These are phyloP conservation scores for Brachionus asplanchnoidis DNA, from an alignment of 1,140 invertebrate genomes.

Conservation along the genomic window DNA sequence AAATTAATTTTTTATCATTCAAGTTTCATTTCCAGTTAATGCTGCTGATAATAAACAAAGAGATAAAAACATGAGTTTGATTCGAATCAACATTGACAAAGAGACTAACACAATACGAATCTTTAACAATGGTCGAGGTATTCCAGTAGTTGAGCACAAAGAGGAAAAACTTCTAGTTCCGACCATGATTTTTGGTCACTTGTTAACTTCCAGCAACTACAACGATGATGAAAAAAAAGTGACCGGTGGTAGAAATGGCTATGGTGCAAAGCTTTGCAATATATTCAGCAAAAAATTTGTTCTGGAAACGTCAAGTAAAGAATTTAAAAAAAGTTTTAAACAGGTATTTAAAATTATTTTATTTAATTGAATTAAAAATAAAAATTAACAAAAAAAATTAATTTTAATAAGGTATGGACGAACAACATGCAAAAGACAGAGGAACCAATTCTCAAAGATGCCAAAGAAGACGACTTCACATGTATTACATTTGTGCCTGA, in stretches of 20 bases:
- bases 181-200: constrained; percentile 97
- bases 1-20: neutral
- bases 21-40: constrained; percentile 67
- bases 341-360: constrained; percentile 57
- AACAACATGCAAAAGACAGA: constrained; percentile 89
- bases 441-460: constrained; percentile 70
- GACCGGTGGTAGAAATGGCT: constrained; percentile 90
- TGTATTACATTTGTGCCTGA: constrained; percentile 93
- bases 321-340: constrained; percentile 83
- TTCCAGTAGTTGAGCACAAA: constrained; percentile 94
- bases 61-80: constrained; percentile 85
- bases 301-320: constrained; percentile 83
- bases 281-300: constrained; percentile 97
- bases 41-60: constrained; percentile 98
- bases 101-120: constrained; percentile 86
- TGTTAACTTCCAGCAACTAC: constrained; percentile 97
- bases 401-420: constrained; percentile 69
- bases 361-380: neutral
- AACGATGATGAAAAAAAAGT: constrained; percentile 95
- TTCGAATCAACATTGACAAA: constrained; percentile 92
- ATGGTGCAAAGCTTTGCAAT: constrained; percentile 98
- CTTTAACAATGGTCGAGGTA: constrained; percentile 97
- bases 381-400: neutral
- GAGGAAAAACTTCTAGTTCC: constrained; percentile 98
- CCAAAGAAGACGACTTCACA: constrained; percentile 81